These are phyloP conservation scores for Phocides pigmalion DNA, from an alignment of 1,140 invertebrate species.

Conservation along the genomic window DNA sequence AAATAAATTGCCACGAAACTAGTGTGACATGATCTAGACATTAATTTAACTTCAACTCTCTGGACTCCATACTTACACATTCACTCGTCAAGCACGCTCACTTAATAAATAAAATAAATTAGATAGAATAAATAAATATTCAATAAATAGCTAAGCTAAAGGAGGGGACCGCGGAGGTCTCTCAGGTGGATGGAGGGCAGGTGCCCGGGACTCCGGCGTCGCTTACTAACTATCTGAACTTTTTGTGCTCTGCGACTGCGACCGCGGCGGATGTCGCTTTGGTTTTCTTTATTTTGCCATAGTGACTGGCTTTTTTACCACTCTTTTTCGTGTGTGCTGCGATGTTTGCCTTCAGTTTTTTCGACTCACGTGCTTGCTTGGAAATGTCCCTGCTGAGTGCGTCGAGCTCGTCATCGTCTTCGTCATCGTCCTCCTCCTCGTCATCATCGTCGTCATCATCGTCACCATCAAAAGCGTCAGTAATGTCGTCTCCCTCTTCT, in stretches of 20 bases:
- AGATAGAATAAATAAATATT: conserved; percentile 83
- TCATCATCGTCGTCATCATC: conserved; percentile 90
- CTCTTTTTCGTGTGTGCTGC: conserved; percentile 84
- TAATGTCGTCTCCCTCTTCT: conserved; percentile 85
- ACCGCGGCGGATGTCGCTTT: conserved; percentile 74
- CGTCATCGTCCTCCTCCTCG: conserved; percentile 90
- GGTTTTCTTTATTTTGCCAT: conserved; percentile 80
- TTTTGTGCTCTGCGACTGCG: conserved; percentile 77
- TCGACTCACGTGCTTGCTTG: conserved; percentile 91
- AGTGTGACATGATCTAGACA: conserved; percentile 83
- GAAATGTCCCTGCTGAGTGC: conserved; percentile 85
- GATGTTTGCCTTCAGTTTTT: conserved; percentile 84
- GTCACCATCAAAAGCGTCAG: conserved; percentile 85
- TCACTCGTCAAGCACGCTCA: conserved; percentile 79
- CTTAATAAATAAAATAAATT: conserved; percentile 83
- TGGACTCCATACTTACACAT: conserved; percentile 75
- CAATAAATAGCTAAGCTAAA: conserved; percentile 83
- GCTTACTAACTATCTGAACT: conserved; percentile 79
- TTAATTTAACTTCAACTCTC: conserved; percentile 80
- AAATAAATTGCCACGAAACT: conserved; percentile 81
- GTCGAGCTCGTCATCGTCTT: conserved; percentile 86
- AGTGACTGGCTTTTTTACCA: conserved; percentile 83
- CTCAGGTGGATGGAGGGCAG: conserved; percentile 72
- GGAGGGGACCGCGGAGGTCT: conserved; percentile 70
- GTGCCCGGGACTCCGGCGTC: conserved; percentile 52